Conservation (phyloP, 1,140 invertebrate genomes). For the Daktulosphaira vitifoliae region DNA sequence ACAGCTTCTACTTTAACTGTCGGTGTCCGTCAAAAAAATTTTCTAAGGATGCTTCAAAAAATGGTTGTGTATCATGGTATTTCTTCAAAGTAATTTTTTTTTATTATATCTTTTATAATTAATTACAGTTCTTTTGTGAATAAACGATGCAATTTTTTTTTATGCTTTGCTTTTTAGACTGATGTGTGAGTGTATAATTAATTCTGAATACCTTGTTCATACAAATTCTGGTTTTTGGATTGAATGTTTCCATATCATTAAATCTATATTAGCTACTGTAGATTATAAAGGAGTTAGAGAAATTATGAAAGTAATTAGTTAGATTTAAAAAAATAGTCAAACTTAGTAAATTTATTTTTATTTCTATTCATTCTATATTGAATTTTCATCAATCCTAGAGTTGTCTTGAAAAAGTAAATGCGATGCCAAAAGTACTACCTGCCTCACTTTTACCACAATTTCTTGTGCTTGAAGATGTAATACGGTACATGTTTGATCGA, state of each 20-base stretch:
- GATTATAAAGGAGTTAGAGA: conserved; percentile 91
- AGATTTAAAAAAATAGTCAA: background rate
- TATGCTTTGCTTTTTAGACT: conserved; percentile 50
- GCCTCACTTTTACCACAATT: conserved; percentile 70
- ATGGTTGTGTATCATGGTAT: conserved; percentile 23
- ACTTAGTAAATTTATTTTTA: conserved; percentile 32
- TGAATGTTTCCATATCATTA: conserved; percentile 74
- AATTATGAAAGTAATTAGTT: conserved; percentile 69
- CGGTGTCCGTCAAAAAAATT: conserved; percentile 25
- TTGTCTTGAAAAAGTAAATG: conserved; percentile 77
- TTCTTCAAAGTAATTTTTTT: conserved; percentile 5
- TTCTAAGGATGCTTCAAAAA: conserved; percentile 23
- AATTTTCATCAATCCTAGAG: too few relatives aligned
- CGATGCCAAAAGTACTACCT: conserved; percentile 64
- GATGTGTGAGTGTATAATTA: conserved; percentile 74
- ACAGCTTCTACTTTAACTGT: conserved; percentile 24
- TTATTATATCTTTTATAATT: background rate
- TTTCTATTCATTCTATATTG: too few relatives aligned
- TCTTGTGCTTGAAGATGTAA: conserved; percentile 66
- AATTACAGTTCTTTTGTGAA: too few relatives aligned
- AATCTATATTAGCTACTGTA: conserved; percentile 76
- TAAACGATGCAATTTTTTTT: too few relatives aligned
- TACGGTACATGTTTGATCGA: conserved; percentile 84
- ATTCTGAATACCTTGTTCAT: conserved; percentile 67
- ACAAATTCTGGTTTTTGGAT: conserved; percentile 77